Conservation (phyloP, 2,113 vertebrate genomes). For the Tiliqua scincoides region DNA sequence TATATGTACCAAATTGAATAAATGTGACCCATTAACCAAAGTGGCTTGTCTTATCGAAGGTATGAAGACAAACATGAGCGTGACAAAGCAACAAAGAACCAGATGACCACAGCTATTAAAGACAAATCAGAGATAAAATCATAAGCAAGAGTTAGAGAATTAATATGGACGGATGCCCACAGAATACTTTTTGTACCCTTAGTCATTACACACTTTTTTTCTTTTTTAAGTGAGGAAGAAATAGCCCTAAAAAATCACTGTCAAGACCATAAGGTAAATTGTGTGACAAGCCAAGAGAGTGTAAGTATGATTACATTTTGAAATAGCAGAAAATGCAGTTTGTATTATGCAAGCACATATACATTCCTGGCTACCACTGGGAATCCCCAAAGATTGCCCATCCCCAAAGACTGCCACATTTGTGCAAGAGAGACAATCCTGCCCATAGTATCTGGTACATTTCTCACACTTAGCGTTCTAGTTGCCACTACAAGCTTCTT, state of each 20-base stretch:
- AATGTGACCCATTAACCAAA: too few species aligned
- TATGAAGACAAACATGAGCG: not conserved
- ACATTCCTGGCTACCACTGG: not conserved
- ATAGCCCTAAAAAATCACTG: not conserved
- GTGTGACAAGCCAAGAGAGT: not conserved
- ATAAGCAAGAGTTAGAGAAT: not conserved
- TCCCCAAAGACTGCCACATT: not conserved
- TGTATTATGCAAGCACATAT: not conserved
- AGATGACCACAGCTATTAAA: not conserved
- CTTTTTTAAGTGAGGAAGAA: not conserved
- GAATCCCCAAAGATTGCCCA: not conserved
- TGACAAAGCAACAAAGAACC: not conserved
- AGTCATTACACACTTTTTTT: not conserved
- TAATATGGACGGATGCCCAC: not conserved
- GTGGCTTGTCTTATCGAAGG: too few species aligned
- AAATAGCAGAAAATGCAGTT: not conserved
- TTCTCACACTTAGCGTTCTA: not conserved
- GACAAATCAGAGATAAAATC: not conserved
- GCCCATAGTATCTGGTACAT: too few species aligned
- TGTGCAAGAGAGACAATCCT: not conserved
- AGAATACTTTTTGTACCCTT: not conserved
- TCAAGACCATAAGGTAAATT: not conserved
- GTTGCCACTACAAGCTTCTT: not conserved
- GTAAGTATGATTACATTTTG: not conserved
- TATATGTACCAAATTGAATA: too few species aligned